These are phyloP conservation scores for Anneissia japonica DNA, from an alignment of 35 echinoderm and acorn worm genomes.

Conservation along the genomic window DNA sequence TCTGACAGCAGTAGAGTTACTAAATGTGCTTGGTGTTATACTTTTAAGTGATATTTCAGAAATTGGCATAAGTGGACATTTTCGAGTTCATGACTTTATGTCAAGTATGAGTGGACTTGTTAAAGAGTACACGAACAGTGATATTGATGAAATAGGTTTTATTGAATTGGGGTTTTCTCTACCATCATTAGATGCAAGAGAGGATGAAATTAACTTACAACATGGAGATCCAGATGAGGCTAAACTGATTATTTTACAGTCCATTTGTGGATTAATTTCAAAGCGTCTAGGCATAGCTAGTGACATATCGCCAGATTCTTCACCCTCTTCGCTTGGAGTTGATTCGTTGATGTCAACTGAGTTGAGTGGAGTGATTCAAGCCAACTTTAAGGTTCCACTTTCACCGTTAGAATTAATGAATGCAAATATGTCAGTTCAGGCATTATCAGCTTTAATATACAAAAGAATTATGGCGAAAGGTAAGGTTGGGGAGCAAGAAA, in stretches of 20 bases:
- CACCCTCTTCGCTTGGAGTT: conserved; percentile 20
- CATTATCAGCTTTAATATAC: neutral
- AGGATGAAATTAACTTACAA: neutral
- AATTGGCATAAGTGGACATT: conserved; percentile 9
- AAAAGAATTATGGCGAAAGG: neutral
- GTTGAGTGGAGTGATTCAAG: conserved; percentile 12
- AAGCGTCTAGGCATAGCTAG: conserved; percentile 29
- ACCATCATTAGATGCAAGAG: too few species aligned
- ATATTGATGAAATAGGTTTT: conserved; percentile 23
- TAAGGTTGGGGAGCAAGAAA: neutral
- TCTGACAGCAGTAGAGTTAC: conserved; percentile 23
- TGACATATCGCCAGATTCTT: conserved; percentile 3
- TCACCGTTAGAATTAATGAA: conserved; percentile 46
- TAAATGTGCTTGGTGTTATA: conserved; percentile 11
- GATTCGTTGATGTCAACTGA: conserved; percentile 52
- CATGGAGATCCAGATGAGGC: neutral
- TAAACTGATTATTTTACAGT: neutral
- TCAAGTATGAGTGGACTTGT: conserved; percentile 16
- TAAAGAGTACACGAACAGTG: neutral
- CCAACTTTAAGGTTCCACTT: conserved; percentile 37
- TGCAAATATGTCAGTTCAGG: conserved; percentile 14
- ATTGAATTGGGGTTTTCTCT: neutral
- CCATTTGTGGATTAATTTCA: conserved; percentile 7
- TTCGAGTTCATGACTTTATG: neutral
- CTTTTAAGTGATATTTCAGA: neutral